A percentile compares a stretch with the other conserved stretches of the same genome.
Evolutionary conservation across 2,888 invertebrate genomes (phyloP).

Genomic region (Lissocephala sabroskyi): DNA sequence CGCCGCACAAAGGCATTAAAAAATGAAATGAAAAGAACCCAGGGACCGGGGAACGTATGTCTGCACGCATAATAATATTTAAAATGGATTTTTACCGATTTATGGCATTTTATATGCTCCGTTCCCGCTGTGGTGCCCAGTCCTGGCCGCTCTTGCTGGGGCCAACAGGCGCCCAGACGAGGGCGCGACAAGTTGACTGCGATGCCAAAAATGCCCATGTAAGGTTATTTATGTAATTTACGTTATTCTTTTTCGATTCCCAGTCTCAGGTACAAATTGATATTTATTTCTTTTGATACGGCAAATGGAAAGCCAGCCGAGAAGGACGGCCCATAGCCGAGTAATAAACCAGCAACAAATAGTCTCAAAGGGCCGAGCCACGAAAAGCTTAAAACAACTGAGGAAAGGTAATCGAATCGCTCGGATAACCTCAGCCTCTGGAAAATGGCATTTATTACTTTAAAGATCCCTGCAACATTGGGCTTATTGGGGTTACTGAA

Average conservation of each 20-base stretch:
- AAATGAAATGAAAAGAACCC: not conserved
- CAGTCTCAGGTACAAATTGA: conserved; percentile 38
- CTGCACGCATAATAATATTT: conserved; percentile 37
- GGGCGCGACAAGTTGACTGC: conserved; percentile 4
- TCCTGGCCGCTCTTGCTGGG: not conserved
- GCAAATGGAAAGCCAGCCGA: conserved; percentile 12
- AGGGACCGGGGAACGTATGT: conserved; percentile 13
- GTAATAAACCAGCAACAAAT: conserved; percentile 10
- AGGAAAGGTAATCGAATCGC: too few relatives aligned
- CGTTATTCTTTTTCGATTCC: conserved; percentile 27
- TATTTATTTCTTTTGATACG: conserved; percentile 34
- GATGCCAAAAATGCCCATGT: conserved; percentile 12
- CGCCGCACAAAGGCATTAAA: conserved; percentile 18
- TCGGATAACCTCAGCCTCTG: too few relatives aligned
- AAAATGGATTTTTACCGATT: conserved; percentile 45
- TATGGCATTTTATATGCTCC: conserved; percentile 32
- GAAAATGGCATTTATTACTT: too few relatives aligned
- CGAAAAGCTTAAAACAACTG: conserved; percentile 11
- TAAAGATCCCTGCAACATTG: too few relatives aligned
- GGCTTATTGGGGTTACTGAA: too few relatives aligned
- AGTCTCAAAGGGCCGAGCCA: not conserved
- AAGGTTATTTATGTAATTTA: conserved; percentile 35
- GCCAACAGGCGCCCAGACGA: conserved; percentile 14
- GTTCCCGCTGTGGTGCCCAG: not conserved
- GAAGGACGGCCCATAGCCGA: not conserved